Base-by-base conservation (phyloP, 2,797 vertebrate genomes). In the Melopsittacus undulatus region DNA sequence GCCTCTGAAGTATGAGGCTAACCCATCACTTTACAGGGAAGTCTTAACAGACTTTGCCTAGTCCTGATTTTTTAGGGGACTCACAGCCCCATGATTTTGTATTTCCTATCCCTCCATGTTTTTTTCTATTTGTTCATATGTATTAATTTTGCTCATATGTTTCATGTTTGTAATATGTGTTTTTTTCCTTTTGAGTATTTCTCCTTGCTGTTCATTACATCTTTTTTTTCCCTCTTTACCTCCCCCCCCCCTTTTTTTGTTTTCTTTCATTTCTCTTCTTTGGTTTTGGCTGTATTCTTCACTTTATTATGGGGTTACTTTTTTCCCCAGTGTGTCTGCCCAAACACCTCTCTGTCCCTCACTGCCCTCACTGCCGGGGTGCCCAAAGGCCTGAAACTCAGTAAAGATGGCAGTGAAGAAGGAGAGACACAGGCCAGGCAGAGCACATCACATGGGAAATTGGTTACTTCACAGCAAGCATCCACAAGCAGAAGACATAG, bases 121-220 rank as follows among this genome's bases (percentile, higher is more conserved):
- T 82, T 59, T 62, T 66, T 19, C 29, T 70, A 4, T 61, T 79
- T 78, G 17, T 40, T 87, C 5, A 0, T 27, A 27, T n/a, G 16
- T 70, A 4, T 51, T 64, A 67, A 16, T n/a, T 92, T 72, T 89
- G 43, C 17, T 48, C 0, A 0, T 67, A 3, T 22, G 3, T 82
- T 74, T 80, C 17, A 22, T 57, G 87, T 87, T 42, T 45, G 32
- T 38, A 81, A 67, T 4, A 7, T 7, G 17, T 42, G 6, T 5
- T 80, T 68, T 63, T 68, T 63, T 45, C 32, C 13, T 34, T 66
- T 36, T 12, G 6, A 43, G 5, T 20, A 42, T 49, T 83, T 80
- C 18, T 85, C 70, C 34, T 89, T 6, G 42, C 7, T 36, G 7
- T 63, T 84, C 1, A 26, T 57, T 42, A 21, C 18, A 24, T 46